Percentiles rank a stretch among this genome's conserved stretches.
Conservation (phyloP, 2,888 invertebrate species). For the Clivina fossor region DNA sequence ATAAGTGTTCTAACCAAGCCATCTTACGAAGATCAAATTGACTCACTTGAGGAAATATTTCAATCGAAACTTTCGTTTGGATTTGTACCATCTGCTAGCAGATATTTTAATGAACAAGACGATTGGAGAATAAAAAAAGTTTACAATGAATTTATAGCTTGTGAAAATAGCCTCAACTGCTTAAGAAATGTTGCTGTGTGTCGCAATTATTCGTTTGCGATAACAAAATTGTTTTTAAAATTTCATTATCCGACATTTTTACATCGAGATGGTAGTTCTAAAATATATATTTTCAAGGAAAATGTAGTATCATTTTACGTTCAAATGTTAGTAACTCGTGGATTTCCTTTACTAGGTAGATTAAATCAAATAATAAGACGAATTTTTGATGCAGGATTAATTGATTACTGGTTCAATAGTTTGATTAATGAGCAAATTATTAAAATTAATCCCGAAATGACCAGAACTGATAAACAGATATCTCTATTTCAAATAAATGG, state of each 20-base stretch:
- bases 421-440: slow-evolving; percentile 38
- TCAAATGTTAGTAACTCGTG: slow-evolving; percentile 47
- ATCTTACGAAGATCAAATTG: slow-evolving; percentile 43
- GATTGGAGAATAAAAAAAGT: slow-evolving; percentile 34
- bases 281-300: slow-evolving; percentile 43
- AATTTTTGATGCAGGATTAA: slow-evolving; percentile 44
- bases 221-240: not conserved
- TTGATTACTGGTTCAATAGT: slow-evolving; percentile 40
- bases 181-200: slow-evolving; percentile 31
- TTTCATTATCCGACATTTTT: slow-evolving; percentile 3
- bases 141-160: slow-evolving; percentile 7
- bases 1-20: slow-evolving; percentile 44
- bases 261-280: slow-evolving; percentile 39
- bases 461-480: no score
- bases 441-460: no score
- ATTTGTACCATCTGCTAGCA: slow-evolving; percentile 38
- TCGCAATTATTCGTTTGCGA: slow-evolving; percentile 35
- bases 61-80: slow-evolving; percentile 42
- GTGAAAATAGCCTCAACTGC: slow-evolving; percentile 4
- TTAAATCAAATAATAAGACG: slow-evolving; percentile 44
- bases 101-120: slow-evolving; percentile 38
- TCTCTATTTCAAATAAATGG: slow-evolving; percentile 1
- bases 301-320: slow-evolving; percentile 46
- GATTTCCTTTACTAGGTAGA: slow-evolving; percentile 45
- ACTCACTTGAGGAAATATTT: slow-evolving; percentile 41